These are phyloP conservation scores for Agraylea sexmaculata DNA, from an alignment of 1,140 invertebrate species.

Conservation along the genomic window DNA sequence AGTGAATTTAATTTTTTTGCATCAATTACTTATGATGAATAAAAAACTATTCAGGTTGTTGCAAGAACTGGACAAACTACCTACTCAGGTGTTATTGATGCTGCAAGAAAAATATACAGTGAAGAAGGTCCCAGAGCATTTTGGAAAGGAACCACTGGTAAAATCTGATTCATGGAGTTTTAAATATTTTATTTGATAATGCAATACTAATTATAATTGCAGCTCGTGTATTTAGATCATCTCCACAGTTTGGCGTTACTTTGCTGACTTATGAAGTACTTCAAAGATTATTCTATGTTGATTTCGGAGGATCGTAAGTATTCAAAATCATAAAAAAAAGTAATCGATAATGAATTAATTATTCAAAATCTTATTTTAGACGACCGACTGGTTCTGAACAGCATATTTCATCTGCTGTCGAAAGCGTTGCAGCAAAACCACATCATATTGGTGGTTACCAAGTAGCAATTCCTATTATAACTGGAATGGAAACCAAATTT, in stretches of 20 bases:
- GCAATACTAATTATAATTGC: too few relatives aligned
- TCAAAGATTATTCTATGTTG: constrained; percentile 91
- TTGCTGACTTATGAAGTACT: constrained; percentile 94
- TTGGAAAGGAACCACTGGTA: constrained; percentile 95
- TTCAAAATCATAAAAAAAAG: not conserved
- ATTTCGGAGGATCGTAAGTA: constrained; percentile 92
- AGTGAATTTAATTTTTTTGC: too few relatives aligned
- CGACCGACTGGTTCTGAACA: constrained; percentile 70
- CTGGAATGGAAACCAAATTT: constrained; percentile 95
- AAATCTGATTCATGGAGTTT: too few relatives aligned
- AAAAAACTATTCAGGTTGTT: constrained; percentile 54
- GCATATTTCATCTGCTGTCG: constrained; percentile 48
- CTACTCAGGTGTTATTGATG: constrained; percentile 88
- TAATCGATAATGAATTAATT: not conserved
- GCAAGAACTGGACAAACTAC: constrained; percentile 93
- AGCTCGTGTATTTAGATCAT: constrained; percentile 88
- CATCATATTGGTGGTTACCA: constrained; percentile 97
- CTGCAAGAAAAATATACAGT: constrained; percentile 77
- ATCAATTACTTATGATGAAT: constrained; percentile 8
- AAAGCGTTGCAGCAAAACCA: constrained; percentile 56
- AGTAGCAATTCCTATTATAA: constrained; percentile 87
- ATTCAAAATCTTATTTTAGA: constrained; percentile 34
- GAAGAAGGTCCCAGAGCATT: constrained; percentile 93
- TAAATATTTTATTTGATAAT: too few relatives aligned
- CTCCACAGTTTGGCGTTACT: constrained; percentile 98